These are phyloP conservation scores for Cyrtorhinus lividipennis DNA, from an alignment of 1,140 invertebrate genomes.

Conservation along the genomic window DNA sequence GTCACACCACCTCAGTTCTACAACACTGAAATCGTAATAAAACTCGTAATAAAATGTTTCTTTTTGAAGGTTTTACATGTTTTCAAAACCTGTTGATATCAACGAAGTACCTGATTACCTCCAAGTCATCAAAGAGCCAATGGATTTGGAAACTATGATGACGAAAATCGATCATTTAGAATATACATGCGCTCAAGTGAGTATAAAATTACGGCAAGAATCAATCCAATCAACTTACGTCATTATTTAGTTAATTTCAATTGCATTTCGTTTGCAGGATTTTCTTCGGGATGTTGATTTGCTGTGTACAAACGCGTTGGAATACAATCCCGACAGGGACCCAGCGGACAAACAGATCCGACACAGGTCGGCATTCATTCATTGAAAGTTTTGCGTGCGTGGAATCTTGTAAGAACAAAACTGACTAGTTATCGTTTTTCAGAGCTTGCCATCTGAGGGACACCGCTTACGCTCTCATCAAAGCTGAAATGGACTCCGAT, in stretches of 20 bases:
- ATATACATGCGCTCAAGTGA: constrained; percentile 75
- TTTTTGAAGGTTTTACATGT: constrained; percentile 84
- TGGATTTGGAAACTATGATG: constrained; percentile 92
- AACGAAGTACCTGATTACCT: constrained; percentile 85
- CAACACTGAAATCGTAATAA: too few species aligned
- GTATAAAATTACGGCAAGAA: too few species aligned
- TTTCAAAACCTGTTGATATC: constrained; percentile 76
- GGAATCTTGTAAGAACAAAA: too few species aligned
- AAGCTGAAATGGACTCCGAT: constrained; percentile 77
- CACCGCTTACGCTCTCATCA: constrained; percentile 74
- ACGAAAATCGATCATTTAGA: too few species aligned
- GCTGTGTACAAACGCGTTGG: constrained; percentile 74
- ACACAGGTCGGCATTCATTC: constrained; percentile 42
- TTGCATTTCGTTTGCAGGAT: constrained; percentile 37
- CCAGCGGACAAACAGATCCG: constrained; percentile 63
- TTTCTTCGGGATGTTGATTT: constrained; percentile 78
- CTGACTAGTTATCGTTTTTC: too few species aligned
- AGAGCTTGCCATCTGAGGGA: constrained; percentile 73
- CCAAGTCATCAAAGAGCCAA: constrained; percentile 64
- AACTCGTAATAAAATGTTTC: too few species aligned
- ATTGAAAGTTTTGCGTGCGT: too few species aligned
- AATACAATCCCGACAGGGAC: constrained; percentile 81
- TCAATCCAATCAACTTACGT: too few species aligned
- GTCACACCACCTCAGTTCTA: too few species aligned
- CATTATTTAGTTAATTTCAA: too few species aligned